Base-by-base conservation (phyloP, 2,797 vertebrate species). In the Poeciliopsis gracilis region DNA sequence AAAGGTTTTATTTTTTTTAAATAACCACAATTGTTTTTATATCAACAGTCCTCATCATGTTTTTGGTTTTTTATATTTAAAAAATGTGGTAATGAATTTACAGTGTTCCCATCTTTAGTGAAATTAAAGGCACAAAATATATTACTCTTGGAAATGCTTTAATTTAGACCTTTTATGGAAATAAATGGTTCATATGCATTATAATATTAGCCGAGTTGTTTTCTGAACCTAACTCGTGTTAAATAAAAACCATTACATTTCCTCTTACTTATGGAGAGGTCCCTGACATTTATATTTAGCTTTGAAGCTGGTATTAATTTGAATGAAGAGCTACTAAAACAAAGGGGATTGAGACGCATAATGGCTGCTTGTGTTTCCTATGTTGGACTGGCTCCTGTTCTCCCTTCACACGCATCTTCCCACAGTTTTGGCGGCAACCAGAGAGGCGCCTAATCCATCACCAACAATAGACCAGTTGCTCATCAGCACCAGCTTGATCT, bases 401-500 rank as follows among this genome's bases (percentile, higher is more conserved):
- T 88, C 75, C 77, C 73, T 3, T 77, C 81, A 57, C 43, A 80
- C 81, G 79, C 69, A 82, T 83, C 73, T 91, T 93, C 88, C 90
- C 93, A 93, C 88, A 83, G 16, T 77, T 86, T 90, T 90, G 89
- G 90, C 89, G 91, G 90, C 61, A 92, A 84, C 41, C 18, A 13
- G 55, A 77, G 84, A 76, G 85, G 80, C 83, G 88, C 90, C 87
- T 87, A 81, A 23, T 51, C 51, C 73, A 77, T 78, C 38, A 79
- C 70, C 77, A 88, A 94, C 93, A 94, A 94, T 93, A 70, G 93
- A 90, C 91, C 94, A 94, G 91, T 93, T 94, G 93, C 92, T 90
- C 85, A 43, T 79, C 84, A 23, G 79, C 89, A 81, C 91, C 88
- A 91, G 88, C 82, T 6, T 82, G 83, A 83, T 82, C 57, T 72